phyloP scores from a whole-genome alignment of 2,113 vertebrate genomes.

The Tachysurus fulvidraco region DNA sequence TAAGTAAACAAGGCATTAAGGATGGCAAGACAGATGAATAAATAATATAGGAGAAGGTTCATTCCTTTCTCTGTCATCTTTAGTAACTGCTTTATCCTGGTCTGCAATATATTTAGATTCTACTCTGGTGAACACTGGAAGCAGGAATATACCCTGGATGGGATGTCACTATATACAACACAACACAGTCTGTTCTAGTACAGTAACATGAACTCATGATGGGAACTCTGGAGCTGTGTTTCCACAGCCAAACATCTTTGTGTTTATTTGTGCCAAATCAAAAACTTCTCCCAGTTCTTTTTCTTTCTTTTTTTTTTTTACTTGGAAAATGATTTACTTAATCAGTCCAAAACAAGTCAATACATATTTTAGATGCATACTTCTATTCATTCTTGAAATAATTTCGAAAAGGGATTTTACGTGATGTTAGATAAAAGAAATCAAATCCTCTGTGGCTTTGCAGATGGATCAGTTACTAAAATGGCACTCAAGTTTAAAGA shows the following conservation, averaged over 20 bases:
- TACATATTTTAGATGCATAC: background rate
- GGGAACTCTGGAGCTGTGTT: background rate
- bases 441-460: slow-evolving; percentile 7
- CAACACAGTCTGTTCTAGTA: background rate
- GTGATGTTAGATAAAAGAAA: slow-evolving; percentile 9
- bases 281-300: background rate
- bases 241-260: background rate
- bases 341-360: background rate
- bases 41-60: background rate
- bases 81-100: background rate
- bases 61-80: background rate
- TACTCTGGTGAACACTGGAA: background rate
- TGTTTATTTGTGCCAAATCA: background rate
- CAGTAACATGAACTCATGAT: background rate
- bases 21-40: background rate
- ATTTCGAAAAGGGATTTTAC: slow-evolving; percentile 9
- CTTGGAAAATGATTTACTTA: background rate
- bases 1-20: background rate
- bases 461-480: slow-evolving; percentile 24
- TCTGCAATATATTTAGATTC: background rate
- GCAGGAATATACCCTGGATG: background rate
- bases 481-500: slow-evolving; percentile 58
- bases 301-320: no score
- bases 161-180: background rate
- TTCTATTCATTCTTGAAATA: background rate